Base-by-base conservation (phyloP, 2,797 vertebrate genomes). In the Megalops cyprinoides region DNA sequence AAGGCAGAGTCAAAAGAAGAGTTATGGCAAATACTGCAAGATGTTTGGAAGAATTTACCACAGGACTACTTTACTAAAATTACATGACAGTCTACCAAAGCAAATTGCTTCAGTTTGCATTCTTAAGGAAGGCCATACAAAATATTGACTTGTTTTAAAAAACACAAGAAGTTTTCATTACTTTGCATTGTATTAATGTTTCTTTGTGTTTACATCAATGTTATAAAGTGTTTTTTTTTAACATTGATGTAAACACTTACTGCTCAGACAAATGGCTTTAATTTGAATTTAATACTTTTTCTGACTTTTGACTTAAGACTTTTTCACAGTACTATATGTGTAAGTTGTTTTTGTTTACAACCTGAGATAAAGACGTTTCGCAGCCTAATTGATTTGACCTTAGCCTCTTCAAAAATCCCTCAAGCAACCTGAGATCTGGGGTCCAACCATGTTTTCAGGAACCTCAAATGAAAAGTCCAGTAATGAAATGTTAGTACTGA, bases 291-390 rank as follows among this genome's bases (percentile, higher is more conserved):
- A n/a, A n/a, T n/a, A n/a, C 2, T n/a, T 8, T 65, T 65, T 65
- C n/a, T 65, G 23, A 65, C 60, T 34, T n/a, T n/a, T n/a, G 60
- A 60, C 60, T n/a, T 65, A 65, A 65, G n/a, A 65, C 60, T 6
- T 65, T 65, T 15, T 10, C 10, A n/a, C 1, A 62, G 58, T 62
- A 28, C 4, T 20, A 1, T 28, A 34, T 31, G 18, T 69, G 69
- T 1, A 62, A n/a, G n/a, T n/a, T n/a, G n/a, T n/a, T n/a, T n/a
- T n/a, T n/a, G n/a, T n/a, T n/a, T n/a, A n/a, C n/a, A n/a, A n/a
- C n/a, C n/a, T n/a, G n/a, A n/a, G n/a, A n/a, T n/a, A n/a, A n/a
- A n/a, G n/a, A n/a, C n/a, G n/a, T n/a, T n/a, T n/a, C n/a, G n/a
- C n/a, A n/a, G n/a, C n/a, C n/a, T n/a, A n/a, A n/a, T n/a, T n/a